Percentiles rank a stretch among this genome's conserved stretches.
phyloP scores from a whole-genome alignment of 2,113 vertebrate species.

The Phrynosoma platyrhinos region DNA sequence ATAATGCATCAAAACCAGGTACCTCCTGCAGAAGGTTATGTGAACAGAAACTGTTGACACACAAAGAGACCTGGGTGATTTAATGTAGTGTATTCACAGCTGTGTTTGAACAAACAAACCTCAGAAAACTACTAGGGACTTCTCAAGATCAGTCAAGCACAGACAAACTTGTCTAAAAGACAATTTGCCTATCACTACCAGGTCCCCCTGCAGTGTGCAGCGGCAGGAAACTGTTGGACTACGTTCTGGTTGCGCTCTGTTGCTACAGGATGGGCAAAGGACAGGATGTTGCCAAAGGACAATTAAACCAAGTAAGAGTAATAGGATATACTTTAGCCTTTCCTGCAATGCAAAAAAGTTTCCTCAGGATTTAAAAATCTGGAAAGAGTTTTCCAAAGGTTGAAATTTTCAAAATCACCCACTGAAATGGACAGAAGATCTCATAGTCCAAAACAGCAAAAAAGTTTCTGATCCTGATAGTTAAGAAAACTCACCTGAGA shows the following conservation, averaged over 20 bases:
- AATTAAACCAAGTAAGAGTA: neutral
- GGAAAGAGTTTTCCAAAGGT: neutral
- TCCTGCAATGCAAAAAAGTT: neutral
- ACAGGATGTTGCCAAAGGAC: too few species aligned
- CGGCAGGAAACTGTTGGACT: neutral
- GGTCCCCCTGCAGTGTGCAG: neutral
- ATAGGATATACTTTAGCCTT: neutral
- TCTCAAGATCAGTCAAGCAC: neutral
- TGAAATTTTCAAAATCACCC: neutral
- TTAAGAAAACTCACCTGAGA: constrained; percentile 90
- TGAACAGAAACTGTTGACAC: too few species aligned
- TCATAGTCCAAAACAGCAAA: constrained; percentile 65
- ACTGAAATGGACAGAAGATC: constrained; percentile 22
- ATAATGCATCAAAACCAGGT: too few species aligned
- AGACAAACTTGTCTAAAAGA: neutral
- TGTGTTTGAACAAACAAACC: neutral
- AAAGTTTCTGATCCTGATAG: constrained; percentile 76
- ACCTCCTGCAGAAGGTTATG: neutral
- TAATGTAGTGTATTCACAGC: constrained; percentile 34
- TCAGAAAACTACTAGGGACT: neutral
- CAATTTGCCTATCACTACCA: neutral
- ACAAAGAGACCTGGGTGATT: neutral
- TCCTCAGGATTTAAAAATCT: neutral
- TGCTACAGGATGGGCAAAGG: neutral
- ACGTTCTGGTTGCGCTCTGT: neutral